These are phyloP conservation scores for Caenorhabditis sp. DNA, from an alignment of 2,888 invertebrate genomes.

Conservation along the genomic window DNA sequence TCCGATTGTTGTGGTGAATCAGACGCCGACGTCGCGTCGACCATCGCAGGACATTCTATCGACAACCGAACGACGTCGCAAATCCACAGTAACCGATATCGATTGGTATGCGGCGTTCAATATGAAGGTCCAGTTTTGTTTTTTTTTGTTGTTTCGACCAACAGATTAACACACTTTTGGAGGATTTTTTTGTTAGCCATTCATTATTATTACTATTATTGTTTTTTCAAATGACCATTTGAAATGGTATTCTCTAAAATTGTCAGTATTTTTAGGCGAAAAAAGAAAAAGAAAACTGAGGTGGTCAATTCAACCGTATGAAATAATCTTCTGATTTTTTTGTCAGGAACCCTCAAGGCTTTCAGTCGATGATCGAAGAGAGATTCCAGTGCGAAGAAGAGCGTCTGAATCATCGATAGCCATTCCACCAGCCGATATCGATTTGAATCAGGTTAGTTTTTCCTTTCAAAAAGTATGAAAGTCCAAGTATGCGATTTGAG, in stretches of 20 bases:
- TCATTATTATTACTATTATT: constrained; percentile 4
- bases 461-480: background rate
- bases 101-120: constrained; percentile 57
- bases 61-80: constrained; percentile 29
- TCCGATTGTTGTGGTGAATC: constrained; percentile 51
- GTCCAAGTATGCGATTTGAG: no score
- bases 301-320: background rate
- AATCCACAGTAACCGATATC: constrained; percentile 53
- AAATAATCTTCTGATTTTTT: background rate
- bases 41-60: constrained; percentile 38
- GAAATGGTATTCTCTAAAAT: constrained; percentile 34
- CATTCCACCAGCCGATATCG: constrained; percentile 31
- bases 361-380: constrained; percentile 18
- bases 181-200: no score
- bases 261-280: constrained; percentile 21
- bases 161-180: constrained; percentile 20
- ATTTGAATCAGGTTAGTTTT: constrained; percentile 27
- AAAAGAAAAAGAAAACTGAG: constrained; percentile 24
- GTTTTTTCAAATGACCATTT: no score
- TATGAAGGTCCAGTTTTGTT: no score
- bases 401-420: constrained; percentile 30
- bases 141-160: no score
- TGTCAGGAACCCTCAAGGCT: background rate
- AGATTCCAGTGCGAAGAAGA: constrained; percentile 18
- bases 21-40: constrained; percentile 34